Percentiles rank a stretch among this genome's conserved stretches.
Conservation (phyloP, 2,797 vertebrate species). For the Coccyzus lansbergi region DNA sequence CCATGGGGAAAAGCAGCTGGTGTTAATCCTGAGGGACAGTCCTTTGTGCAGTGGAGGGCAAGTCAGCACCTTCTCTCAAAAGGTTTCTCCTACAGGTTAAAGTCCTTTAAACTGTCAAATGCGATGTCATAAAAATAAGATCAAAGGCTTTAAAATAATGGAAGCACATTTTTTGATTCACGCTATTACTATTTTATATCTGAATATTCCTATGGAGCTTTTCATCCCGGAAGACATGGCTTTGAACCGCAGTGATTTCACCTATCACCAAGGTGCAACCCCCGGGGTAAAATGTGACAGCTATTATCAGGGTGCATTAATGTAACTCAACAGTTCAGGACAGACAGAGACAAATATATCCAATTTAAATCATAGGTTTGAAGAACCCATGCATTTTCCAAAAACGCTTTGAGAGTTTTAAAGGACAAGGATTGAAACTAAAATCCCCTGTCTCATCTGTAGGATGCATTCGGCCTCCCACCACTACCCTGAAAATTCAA, state of each 20-base stretch:
- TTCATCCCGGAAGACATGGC: conserved; percentile 59
- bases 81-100: conserved; percentile 51
- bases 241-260: conserved; percentile 67
- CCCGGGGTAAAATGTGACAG: conserved; percentile 57
- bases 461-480: not conserved
- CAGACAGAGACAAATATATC: conserved; percentile 65
- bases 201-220: conserved; percentile 62
- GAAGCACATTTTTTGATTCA: conserved; percentile 58
- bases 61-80: conserved; percentile 31
- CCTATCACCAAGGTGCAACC: conserved; percentile 60
- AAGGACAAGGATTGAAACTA: conserved; percentile 15
- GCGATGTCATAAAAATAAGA: conserved; percentile 52
- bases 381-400: conserved; percentile 37
- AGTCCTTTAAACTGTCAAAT: conserved; percentile 63
- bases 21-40: not conserved
- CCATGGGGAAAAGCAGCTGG: not conserved
- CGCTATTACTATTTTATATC: conserved; percentile 70
- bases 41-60: not conserved
- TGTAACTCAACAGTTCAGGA: conserved; percentile 58
- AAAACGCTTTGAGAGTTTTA: conserved; percentile 49
- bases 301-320: conserved; percentile 66
- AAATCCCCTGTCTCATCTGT: not conserved
- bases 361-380: conserved; percentile 52
- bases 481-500: not conserved
- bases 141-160: conserved; percentile 54